A percentile compares a stretch with the other conserved stretches of the same genome.
phyloP scores from a whole-genome alignment of 37 sponge, comb jelly and placozoan genomes.

The Petrosia ficiformis region DNA sequence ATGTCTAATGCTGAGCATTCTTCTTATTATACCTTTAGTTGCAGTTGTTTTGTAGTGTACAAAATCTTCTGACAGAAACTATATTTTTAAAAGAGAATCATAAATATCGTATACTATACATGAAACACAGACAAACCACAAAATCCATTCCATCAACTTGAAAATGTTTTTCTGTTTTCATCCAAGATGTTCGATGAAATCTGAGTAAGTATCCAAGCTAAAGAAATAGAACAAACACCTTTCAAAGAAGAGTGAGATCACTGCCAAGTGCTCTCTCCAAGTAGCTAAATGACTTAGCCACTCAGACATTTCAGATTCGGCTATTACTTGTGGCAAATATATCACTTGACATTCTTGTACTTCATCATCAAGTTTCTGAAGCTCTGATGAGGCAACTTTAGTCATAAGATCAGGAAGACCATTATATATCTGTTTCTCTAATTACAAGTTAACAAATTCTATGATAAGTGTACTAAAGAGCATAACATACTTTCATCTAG shows the following conservation, averaged over 20 bases:
- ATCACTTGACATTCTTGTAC: conserved; percentile 90
- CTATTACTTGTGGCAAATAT: conserved; percentile 91
- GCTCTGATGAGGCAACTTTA: conserved; percentile 83
- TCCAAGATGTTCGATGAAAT: background rate
- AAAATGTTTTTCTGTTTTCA: background rate
- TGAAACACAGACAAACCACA: too few species aligned
- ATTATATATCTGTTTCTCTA: conserved; percentile 79
- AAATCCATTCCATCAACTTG: background rate
- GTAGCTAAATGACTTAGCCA: too few species aligned
- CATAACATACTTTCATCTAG: conserved; percentile 82
- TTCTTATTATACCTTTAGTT: conserved; percentile 61
- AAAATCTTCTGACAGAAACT: conserved; percentile 66
- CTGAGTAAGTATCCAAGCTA: background rate
- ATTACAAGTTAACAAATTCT: background rate
- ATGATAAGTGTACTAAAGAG: background rate
- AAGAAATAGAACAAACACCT: background rate
- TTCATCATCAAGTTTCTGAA: conserved; percentile 51
- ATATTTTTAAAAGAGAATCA: too few species aligned
- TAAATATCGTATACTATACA: too few species aligned
- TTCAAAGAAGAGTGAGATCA: too few species aligned
- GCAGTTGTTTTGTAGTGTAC: conserved; percentile 84
- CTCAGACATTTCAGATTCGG: too few species aligned
- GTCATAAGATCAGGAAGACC: conserved; percentile 96
- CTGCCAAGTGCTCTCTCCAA: too few species aligned
- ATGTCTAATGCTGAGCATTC: background rate